These are phyloP conservation scores for Burhinus bistriatus DNA, from an alignment of 2,113 vertebrate species.

Conservation along the genomic window DNA sequence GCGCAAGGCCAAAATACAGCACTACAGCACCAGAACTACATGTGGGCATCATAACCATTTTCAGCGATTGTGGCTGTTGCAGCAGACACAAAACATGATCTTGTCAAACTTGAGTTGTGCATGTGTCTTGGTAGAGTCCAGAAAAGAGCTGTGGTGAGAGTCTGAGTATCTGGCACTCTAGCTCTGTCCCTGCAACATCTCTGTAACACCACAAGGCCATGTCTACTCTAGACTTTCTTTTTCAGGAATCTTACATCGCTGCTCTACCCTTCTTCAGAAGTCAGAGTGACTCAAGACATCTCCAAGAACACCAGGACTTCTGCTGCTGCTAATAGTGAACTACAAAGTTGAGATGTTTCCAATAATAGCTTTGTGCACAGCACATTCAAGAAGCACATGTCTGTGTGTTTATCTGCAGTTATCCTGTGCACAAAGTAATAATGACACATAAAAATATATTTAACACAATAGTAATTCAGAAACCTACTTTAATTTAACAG, in stretches of 20 bases:
- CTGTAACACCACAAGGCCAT: neutral
- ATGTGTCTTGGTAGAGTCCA: neutral
- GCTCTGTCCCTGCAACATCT: neutral
- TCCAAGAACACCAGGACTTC: neutral
- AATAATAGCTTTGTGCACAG: neutral
- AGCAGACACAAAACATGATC: neutral
- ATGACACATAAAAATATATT: neutral
- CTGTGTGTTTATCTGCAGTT: neutral
- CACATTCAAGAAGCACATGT: neutral
- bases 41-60: neutral
- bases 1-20: neutral
- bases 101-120: neutral
- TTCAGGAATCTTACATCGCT: neutral
- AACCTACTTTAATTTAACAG: neutral
- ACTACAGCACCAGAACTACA: neutral
- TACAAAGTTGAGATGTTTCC: neutral
- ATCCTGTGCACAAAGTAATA: neutral
- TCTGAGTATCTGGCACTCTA: neutral
- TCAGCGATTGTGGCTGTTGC: neutral
- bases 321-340: neutral
- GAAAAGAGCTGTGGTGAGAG: neutral
- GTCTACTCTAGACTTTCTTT: neutral
- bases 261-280: neutral
- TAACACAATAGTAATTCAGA: neutral
- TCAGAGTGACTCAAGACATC: neutral